Evolutionary conservation across 1,140 invertebrate species (phyloP), one percentile per base, ranked within the genome.

Genomic region (Zaprionus camerounensis): DNA sequence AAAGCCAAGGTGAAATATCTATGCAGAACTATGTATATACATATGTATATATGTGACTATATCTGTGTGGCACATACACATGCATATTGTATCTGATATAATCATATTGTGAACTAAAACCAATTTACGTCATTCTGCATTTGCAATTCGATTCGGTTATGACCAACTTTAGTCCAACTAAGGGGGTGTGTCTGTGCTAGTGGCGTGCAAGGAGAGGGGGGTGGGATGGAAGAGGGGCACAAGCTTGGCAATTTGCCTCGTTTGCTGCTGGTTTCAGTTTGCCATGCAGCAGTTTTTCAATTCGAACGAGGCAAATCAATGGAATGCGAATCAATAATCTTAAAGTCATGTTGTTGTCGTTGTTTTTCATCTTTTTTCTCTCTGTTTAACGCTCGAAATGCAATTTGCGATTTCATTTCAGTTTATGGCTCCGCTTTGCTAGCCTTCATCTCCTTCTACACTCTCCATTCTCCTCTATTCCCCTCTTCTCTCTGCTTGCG

Each of bases 241-340:
- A 49, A 51, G 22, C 20, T 51, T 24, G 20, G 46, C 46, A 51
- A 51, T 44, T 57, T 4, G 36, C 49, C 31, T 64, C 13, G 46
- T 51, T 64, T 7, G 46, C 22, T 51, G 46, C 41, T 3, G n/a
- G 46, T 46, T 46, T 46, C 11, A 51, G 20, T 51, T 51, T 51
- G 5, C 41, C 36, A 38, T 38, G n/a, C 41, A 46, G 41, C n/a
- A 9, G 7, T 46, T 46, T 46, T 46, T 46, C 41, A n/a, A 46
- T 15, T 46, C 41, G 46, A 51, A 68, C 46, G 63, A 64, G 59
- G 41, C 57, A 76, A 83, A 76, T 83, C 81, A 67, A 73, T 80
- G 81, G 73, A 83, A 84, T 83, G 81, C 41, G 73, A 84, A 83
- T 80, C 69, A 84, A 81, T 83, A 83, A 84, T 80, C 61, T 63